Evolutionary conservation across 2,113 vertebrate genomes (phyloP), one percentile per base, ranked within the genome.

Genomic region (Daubentonia madagascariensis): DNA sequence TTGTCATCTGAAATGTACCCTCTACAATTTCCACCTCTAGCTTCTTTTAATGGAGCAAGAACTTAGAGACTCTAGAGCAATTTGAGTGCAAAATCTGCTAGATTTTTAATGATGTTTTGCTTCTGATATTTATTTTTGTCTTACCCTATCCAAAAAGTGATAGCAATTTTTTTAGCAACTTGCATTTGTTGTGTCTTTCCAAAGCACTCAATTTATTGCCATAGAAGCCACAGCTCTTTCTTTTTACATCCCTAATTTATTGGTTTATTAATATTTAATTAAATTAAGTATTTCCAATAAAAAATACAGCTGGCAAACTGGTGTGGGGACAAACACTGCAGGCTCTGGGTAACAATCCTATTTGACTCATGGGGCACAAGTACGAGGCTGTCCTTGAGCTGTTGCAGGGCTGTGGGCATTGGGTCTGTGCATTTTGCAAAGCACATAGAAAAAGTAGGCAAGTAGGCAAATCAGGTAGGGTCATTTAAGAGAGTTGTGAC

Each of bases 201-300:
- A 88, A 35, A 95, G 45, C 80, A 65, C 76, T 92, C 68, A 10
- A 2, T 54, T 83, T 35, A 40, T n/a, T 70, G 35, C 87, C 61
- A 35, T 14, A 32, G 45, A 57, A 96, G 63, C 67, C 81, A 17
- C 35, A 37, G 73, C 70, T 92, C 73, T 89, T 79, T 83, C 73
- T 48, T 90, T 93, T 73, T 87, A 75, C 54, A 59, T 86, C 78
- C 45, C 79, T 67, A 48, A 48, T 68, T 59, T 43, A 73, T 17
- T 28, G 30, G 91, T 40, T 95, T 94, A 88, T 96, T 88, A 92
- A 95, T 97, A 91, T 95, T 97, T 95, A 87, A 88, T 75, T 91
- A 88, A 75, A 90, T 75, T 91, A 87, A 75, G 65, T 57, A 68
- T 80, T 65, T 84, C 70, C 83, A 52, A 81, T 73, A 59, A 73